These are phyloP conservation scores for Megaceryle alcyon DNA, from an alignment of 2,797 vertebrate genomes.

Conservation along the genomic window DNA sequence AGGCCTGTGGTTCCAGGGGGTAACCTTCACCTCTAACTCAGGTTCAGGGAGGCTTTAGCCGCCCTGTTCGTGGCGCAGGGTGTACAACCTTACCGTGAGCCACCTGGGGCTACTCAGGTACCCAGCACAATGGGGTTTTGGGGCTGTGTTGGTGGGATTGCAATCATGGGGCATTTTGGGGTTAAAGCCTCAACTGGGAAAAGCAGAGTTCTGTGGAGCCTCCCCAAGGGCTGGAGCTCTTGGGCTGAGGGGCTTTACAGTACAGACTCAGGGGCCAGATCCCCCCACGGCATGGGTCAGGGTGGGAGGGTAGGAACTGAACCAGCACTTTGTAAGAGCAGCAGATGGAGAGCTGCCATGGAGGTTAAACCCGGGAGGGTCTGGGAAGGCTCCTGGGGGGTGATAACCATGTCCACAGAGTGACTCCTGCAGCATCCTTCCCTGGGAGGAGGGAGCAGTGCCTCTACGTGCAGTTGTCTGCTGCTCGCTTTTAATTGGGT, in stretches of 20 bases:
- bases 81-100: neutral
- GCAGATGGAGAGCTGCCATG: neutral
- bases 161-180: neutral
- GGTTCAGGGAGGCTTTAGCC: neutral
- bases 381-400: neutral
- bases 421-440: neutral
- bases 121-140: neutral
- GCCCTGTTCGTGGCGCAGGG: neutral
- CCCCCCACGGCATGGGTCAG: neutral
- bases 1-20: neutral
- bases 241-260: neutral
- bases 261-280: constrained; percentile 45
- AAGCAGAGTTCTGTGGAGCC: neutral
- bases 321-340: constrained; percentile 43
- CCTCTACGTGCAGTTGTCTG: constrained; percentile 22
- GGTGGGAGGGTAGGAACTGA: neutral
- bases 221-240: neutral
- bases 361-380: neutral
- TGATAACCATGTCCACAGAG: fast-evolving
- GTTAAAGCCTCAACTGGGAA: neutral
- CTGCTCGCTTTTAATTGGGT: constrained; percentile 28
- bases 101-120: neutral
- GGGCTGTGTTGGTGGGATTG: neutral
- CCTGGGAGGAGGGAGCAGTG: neutral
- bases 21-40: neutral